Evolutionary conservation across 2,113 vertebrate genomes (phyloP).

Genomic region (Dendrocopos noguchii): DNA sequence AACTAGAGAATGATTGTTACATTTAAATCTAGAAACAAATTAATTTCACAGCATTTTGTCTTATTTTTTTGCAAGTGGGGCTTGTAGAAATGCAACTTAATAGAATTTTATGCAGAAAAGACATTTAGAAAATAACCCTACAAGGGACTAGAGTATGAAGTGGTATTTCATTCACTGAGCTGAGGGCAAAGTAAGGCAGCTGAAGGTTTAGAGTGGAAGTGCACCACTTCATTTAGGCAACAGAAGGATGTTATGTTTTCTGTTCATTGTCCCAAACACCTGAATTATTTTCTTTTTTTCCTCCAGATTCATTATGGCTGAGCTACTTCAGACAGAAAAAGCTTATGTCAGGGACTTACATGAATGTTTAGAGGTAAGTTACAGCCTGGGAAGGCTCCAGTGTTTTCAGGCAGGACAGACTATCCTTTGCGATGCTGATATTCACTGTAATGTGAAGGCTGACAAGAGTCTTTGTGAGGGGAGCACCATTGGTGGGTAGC

Average conservation of each 20-base stretch:
- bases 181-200: neutral
- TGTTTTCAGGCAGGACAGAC: neutral
- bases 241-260: neutral
- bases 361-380: conserved; percentile 93
- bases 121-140: neutral
- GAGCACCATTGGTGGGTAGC: neutral
- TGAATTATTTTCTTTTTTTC: neutral
- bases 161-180: neutral
- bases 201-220: neutral
- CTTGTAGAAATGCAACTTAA: neutral
- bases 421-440: neutral
- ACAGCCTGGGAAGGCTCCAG: neutral
- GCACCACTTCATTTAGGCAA: neutral
- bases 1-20: neutral
- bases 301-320: conserved; percentile 96
- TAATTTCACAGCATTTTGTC: neutral
- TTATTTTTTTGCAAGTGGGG: neutral
- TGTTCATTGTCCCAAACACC: neutral
- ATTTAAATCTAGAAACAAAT: neutral
- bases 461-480: neutral
- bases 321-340: conserved; percentile 96
- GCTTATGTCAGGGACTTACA: conserved; percentile 95
- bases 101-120: neutral
- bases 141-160: neutral
- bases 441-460: neutral